Conservation (phyloP, 2,113 vertebrate genomes). For the Haliaeetus leucogaster region DNA sequence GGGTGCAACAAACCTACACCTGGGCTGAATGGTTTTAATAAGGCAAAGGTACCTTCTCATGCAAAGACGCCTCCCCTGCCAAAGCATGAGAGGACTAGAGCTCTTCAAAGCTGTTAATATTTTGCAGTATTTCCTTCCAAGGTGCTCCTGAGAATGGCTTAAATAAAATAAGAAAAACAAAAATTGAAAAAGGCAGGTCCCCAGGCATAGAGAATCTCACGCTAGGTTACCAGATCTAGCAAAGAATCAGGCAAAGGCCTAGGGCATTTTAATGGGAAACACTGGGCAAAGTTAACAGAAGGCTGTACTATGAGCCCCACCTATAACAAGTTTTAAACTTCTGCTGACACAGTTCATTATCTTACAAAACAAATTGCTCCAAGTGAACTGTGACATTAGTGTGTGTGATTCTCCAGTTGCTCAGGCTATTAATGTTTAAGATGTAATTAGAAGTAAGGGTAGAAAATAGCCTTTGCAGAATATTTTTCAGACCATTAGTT, state of each 20-base stretch:
- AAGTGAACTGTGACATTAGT: conserved; percentile 50
- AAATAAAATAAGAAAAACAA: neutral
- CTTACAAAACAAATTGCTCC: conserved; percentile 49
- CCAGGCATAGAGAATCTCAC: neutral
- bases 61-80: neutral
- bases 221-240: neutral
- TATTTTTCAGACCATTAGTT: conserved; percentile 66
- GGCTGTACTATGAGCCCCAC: neutral
- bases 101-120: neutral
- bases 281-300: neutral
- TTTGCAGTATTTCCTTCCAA: neutral
- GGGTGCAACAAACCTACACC: neutral
- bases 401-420: conserved; percentile 6
- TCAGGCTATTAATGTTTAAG: conserved; percentile 44
- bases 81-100: neutral
- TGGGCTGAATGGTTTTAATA: neutral
- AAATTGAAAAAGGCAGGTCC: neutral
- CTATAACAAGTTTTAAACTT: neutral
- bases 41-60: neutral
- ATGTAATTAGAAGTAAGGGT: conserved; percentile 48
- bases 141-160: neutral
- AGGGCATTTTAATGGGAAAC: neutral
- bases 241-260: neutral
- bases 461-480: conserved; percentile 58
- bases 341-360: conserved; percentile 54